Conservation (phyloP, 2,797 vertebrate species). For the Nyctalus aviator region DNA sequence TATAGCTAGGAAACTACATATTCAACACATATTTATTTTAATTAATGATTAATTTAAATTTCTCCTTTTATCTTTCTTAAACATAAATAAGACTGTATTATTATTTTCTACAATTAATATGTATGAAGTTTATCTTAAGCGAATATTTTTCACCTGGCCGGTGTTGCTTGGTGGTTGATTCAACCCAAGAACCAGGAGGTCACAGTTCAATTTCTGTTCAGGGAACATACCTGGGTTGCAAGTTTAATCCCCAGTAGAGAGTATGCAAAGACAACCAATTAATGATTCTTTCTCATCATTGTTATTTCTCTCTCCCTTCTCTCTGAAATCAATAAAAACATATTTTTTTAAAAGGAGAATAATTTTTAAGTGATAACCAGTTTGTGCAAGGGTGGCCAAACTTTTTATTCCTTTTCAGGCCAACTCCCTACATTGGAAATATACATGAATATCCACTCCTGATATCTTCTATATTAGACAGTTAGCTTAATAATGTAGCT, state of each 20-base stretch:
- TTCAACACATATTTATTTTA: not conserved
- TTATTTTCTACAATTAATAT: not conserved
- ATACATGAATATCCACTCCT: not conserved
- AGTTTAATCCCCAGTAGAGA: too few relatives aligned
- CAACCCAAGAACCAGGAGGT: too few relatives aligned
- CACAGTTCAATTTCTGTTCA: too few relatives aligned
- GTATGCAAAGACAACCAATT: too few relatives aligned
- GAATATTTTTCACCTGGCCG: too few relatives aligned
- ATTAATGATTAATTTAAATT: not conserved
- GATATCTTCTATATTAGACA: not conserved
- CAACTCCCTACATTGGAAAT: not conserved
- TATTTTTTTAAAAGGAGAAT: too few relatives aligned
- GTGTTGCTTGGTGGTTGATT: too few relatives aligned
- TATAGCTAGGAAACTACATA: not conserved
- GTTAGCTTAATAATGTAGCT: not conserved
- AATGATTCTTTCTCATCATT: too few relatives aligned
- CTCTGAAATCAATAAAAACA: too few relatives aligned
- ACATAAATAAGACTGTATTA: not conserved
- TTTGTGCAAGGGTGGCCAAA: not conserved
- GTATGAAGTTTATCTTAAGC: not conserved
- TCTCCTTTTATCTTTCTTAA: not conserved
- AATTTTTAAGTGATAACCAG: not conserved
- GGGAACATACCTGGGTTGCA: too few relatives aligned
- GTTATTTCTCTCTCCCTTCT: too few relatives aligned
- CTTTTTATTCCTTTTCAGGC: not conserved